phyloP scores from a whole-genome alignment of 1,140 invertebrate species.

The Akabosia matsudoensis region DNA sequence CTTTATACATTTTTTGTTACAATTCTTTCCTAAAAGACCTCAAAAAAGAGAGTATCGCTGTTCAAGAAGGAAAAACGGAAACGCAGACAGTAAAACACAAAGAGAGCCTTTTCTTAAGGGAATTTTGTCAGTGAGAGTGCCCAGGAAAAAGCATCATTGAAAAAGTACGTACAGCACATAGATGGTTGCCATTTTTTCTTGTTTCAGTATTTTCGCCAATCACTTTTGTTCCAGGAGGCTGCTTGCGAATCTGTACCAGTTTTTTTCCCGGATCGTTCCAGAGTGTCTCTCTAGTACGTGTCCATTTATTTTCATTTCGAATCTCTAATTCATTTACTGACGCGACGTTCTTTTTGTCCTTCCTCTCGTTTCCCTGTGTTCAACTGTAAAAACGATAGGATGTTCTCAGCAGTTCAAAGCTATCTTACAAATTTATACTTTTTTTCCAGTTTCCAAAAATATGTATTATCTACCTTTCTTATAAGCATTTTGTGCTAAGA shows the following conservation, averaged over 20 bases:
- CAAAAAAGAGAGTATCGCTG: not conserved
- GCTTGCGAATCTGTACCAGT: not conserved
- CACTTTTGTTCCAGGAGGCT: no score
- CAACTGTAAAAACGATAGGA: not conserved
- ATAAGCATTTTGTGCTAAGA: no score
- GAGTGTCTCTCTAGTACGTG: not conserved
- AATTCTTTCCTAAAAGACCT: no score
- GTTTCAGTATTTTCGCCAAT: not conserved
- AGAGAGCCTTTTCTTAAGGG: not conserved
- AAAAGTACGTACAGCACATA: not conserved
- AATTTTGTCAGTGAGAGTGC: not conserved
- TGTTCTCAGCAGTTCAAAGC: not conserved
- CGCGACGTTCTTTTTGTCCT: not conserved
- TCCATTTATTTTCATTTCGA: slow-evolving; percentile 15
- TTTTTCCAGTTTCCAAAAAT: no score
- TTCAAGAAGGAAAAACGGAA: not conserved
- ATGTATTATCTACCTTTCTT: no score
- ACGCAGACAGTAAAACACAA: not conserved
- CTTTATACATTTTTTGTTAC: no score
- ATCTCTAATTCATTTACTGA: slow-evolving; percentile 19
- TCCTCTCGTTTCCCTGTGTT: not conserved
- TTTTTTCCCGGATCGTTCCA: not conserved
- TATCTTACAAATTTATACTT: no score
- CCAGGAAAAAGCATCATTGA: not conserved
- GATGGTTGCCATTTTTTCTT: not conserved